Conservation (phyloP, 2,113 vertebrate genomes). For the Chrysemys picta region DNA sequence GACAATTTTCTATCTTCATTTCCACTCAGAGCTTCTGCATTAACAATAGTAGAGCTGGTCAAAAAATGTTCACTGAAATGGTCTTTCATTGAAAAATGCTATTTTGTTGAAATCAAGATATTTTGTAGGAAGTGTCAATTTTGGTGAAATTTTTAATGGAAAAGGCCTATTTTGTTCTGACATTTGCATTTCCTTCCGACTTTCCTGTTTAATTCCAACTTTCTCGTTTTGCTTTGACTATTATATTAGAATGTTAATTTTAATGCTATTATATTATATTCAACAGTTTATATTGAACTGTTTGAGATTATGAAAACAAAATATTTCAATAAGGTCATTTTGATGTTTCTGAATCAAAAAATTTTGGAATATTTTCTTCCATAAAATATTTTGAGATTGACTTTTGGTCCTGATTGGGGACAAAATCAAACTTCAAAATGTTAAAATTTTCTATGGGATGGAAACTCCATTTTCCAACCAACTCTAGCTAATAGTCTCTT, state of each 20-base stretch:
- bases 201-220: not conserved
- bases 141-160: not conserved
- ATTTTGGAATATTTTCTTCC: not conserved
- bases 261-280: not conserved
- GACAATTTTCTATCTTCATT: not conserved
- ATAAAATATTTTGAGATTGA: not conserved
- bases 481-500: not conserved
- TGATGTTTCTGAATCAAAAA: not conserved
- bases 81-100: not conserved
- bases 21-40: constrained; percentile 11
- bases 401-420: not conserved
- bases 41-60: not conserved
- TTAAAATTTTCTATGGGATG: not conserved
- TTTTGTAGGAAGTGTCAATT: not conserved
- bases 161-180: not conserved
- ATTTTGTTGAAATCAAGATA: not conserved
- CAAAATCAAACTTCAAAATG: not conserved
- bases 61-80: not conserved
- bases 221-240: not conserved
- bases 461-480: not conserved
- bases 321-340: not conserved
- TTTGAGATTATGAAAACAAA: not conserved
- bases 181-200: not conserved
- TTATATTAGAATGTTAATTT: not conserved
- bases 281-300: not conserved